Evolutionary conservation across 1,140 invertebrate genomes (phyloP).

Genomic region (Lethocerus indicus): DNA sequence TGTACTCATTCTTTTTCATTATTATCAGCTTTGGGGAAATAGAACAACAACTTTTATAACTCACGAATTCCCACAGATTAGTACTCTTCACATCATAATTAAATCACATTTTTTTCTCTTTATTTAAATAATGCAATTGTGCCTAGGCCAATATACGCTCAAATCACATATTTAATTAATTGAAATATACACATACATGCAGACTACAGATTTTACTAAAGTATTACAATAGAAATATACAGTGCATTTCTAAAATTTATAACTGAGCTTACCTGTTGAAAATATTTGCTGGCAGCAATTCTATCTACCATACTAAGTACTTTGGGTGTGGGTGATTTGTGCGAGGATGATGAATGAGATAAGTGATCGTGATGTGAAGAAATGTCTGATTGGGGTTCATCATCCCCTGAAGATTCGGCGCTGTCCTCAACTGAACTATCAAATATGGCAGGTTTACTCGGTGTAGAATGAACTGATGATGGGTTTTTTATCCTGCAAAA

Average conservation of each 20-base stretch:
- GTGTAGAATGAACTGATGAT: no score
- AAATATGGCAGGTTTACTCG: slow-evolving; percentile 36
- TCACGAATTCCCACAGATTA: not conserved
- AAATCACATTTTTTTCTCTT: not conserved
- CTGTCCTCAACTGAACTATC: slow-evolving; percentile 82
- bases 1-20: not conserved
- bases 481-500: no score
- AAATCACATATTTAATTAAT: no score
- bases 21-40: not conserved
- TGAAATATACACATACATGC: no score
- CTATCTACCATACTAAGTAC: slow-evolving; percentile 76
- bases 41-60: not conserved
- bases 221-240: slow-evolving; percentile 1
- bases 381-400: no score
- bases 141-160: no score
- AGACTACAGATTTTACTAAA: no score
- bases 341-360: not conserved
- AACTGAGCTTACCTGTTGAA: slow-evolving; percentile 45
- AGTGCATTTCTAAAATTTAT: slow-evolving; percentile 1
- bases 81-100: not conserved
- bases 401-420: slow-evolving; percentile 74
- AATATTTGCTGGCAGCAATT: slow-evolving; percentile 78
- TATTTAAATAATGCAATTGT: no score
- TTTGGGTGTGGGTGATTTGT: slow-evolving; percentile 31
- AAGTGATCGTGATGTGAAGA: not conserved